phyloP scores from a whole-genome alignment of 2,888 invertebrate genomes.

The Microctonus aethiopoides region DNA sequence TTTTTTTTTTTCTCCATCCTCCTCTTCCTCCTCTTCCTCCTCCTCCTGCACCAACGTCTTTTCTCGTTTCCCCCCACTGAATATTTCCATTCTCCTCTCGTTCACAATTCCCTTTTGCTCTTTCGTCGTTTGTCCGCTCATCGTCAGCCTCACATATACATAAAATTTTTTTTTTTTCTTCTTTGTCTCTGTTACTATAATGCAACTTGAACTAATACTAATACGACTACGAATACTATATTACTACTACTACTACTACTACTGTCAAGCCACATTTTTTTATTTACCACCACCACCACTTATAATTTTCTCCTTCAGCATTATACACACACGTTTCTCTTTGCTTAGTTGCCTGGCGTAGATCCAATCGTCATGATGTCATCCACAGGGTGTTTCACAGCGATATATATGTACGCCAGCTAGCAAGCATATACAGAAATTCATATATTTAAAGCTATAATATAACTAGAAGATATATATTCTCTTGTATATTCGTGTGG shows the following conservation, averaged over 20 bases:
- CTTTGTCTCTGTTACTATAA: too few relatives aligned
- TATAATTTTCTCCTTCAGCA: conserved; percentile 24
- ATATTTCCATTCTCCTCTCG: conserved; percentile 16
- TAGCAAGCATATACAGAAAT: neutral
- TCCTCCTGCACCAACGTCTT: conserved; percentile 4
- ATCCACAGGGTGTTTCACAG: conserved; percentile 43
- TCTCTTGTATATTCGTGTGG: neutral
- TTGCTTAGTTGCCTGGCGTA: conserved; percentile 24
- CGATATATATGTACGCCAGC: conserved; percentile 2
- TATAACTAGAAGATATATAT: too few relatives aligned
- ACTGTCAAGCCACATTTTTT: conserved; percentile 28
- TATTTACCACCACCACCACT: conserved; percentile 32
- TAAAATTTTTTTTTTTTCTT: conserved; percentile 11
- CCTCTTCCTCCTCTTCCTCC: neutral
- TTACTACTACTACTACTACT: too few relatives aligned
- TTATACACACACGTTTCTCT: conserved; percentile 38
- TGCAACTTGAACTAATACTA: too few relatives aligned
- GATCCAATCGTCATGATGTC: conserved; percentile 51
- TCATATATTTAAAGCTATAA: too few relatives aligned
- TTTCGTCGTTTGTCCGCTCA: conserved; percentile 33
- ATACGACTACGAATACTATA: too few relatives aligned
- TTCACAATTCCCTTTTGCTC: conserved; percentile 24
- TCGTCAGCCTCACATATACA: conserved; percentile 34
- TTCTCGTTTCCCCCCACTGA: conserved; percentile 14
- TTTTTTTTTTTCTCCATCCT: conserved; percentile 32